Evolutionary conservation across 1,140 invertebrate genomes (phyloP), one percentile per base, ranked within the genome.

Genomic region (Andrena cerasifolii): DNA sequence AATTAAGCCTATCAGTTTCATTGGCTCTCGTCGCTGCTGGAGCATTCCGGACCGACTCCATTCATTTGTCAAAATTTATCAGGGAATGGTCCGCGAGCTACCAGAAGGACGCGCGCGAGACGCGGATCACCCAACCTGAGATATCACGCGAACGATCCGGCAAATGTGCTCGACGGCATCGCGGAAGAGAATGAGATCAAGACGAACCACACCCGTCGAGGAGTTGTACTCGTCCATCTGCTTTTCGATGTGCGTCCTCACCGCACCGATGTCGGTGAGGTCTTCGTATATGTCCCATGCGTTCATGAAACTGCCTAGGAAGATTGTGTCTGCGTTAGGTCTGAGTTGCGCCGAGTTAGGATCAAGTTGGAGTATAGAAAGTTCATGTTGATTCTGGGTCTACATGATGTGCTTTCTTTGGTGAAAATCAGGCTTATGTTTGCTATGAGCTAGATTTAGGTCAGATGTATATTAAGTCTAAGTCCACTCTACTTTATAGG

Each of bases 111-210:
- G 47, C 18, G 8, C n/a, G 21, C n/a, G 8, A 24, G 10, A 5
- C n/a, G 24, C 47, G 18, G 45, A n/a, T 59, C 12, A 14, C 4
- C 47, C 61, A 67, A 91, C 90, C 90, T 97, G 96, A 2, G 96
- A 96, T 53, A 98, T 95, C 18, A 98, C 96, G 66, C 97, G 93
- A 14, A 96, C 94, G 68, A 97, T 96, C 78, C 96, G 95, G 70
- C 95, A 95, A 62, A 98, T 94, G 89, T 98, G 97, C 88, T 97
- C 96, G 47, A 98, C 95, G 3, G 97, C 97, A 88, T 98, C 96
- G 67, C 94, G 94, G 89, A 98, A 98, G 54, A 98, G 92, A 12
- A 98, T 96, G 33, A 98, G 91, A 89, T 97, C 95, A 94, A 98
- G 95, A 78, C 94, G 94, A 3, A 96, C 94, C 12, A 95, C 95